Evolutionary conservation across 2,113 vertebrate genomes (phyloP), one percentile per base, ranked within the genome.

Genomic region (Albula glossodonta): DNA sequence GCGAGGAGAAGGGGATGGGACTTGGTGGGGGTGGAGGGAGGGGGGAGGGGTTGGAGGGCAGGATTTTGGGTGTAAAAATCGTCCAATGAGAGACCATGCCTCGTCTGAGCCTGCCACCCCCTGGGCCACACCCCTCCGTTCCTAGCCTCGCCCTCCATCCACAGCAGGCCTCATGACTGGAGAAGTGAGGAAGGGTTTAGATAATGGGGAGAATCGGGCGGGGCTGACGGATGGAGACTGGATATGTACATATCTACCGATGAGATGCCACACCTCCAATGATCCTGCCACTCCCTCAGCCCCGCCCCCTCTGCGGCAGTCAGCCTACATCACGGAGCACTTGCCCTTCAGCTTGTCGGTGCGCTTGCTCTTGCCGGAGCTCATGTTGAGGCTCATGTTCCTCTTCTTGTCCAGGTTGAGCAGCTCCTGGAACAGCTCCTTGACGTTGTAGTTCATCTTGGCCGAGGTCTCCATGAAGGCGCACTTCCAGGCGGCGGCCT

Each of bases 401-500:
- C 98, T 95, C 89, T 96, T 96, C 91, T 98, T 99, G 95, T 99
- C 98, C 92, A 98, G 95, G 90, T 97, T 99, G 74, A 99, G 97
- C 86, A 99, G 96, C 97, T 99, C 97, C 93, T 99, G 98, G 94
- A 99, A 99, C 88, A 99, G 97, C 96, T 99, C 98, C 52, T 97
- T 98, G 81, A 99, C 98, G 11, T 99, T 99, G 96, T 99, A 96
- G 96, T 99, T 98, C 96, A 97, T 98, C 95, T 99, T 99, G 94
- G 98, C 98, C 0, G 98, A 99, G 10, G 98, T 99, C 94, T 99
- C 98, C 97, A 99, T 99, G 95, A 99, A 99, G 91, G 97, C 97
- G 90, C 98, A 99, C 88, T 98, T 98, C 98, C 98, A 99, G 91
- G 96, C 94, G 93, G 95, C 96, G 87, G 98, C 97, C 96, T 98